Evolutionary conservation across 2,888 invertebrate species (phyloP).

Genomic region (Cremastinae sp.): DNA sequence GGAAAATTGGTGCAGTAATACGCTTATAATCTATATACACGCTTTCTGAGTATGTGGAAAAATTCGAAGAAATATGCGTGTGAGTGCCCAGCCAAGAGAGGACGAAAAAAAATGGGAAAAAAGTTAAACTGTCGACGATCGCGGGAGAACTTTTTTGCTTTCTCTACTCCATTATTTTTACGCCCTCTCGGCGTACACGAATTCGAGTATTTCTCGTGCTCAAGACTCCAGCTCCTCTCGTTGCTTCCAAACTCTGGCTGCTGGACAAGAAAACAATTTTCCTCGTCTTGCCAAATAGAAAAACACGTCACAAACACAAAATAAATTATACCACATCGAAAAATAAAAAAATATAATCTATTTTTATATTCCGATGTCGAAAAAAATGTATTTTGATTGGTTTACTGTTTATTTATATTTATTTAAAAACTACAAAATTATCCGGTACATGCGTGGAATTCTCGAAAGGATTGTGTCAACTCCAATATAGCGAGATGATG

Average conservation of each 20-base stretch:
- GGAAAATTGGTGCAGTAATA: constrained; percentile 19
- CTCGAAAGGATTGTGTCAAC: too few species aligned
- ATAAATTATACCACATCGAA: background rate
- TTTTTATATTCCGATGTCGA: too few species aligned
- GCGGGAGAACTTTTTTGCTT: constrained; percentile 64
- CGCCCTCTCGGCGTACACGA: background rate
- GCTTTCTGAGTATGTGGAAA: constrained; percentile 2
- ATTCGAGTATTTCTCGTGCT: constrained; percentile 9
- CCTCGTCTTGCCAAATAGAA: constrained; percentile 29
- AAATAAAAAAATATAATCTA: constrained; percentile 11
- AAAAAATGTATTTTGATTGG: too few species aligned
- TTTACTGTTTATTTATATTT: too few species aligned
- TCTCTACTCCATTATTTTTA: constrained; percentile 12
- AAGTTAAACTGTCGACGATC: constrained; percentile 69
- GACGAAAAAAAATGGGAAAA: constrained; percentile 18
- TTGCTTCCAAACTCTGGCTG: constrained; percentile 21
- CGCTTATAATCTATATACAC: constrained; percentile 1
- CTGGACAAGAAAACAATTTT: constrained; percentile 42
- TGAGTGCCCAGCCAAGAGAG: constrained; percentile 12
- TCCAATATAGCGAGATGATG: constrained; percentile 65
- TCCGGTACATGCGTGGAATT: too few species aligned
- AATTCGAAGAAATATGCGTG: constrained; percentile 6
- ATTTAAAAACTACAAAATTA: too few species aligned
- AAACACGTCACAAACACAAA: constrained; percentile 17
- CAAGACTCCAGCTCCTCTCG: constrained; percentile 3